Percentiles rank a stretch among this genome's conserved stretches.
phyloP scores from a whole-genome alignment of 2,113 vertebrate genomes.

The Morone chrysops region DNA sequence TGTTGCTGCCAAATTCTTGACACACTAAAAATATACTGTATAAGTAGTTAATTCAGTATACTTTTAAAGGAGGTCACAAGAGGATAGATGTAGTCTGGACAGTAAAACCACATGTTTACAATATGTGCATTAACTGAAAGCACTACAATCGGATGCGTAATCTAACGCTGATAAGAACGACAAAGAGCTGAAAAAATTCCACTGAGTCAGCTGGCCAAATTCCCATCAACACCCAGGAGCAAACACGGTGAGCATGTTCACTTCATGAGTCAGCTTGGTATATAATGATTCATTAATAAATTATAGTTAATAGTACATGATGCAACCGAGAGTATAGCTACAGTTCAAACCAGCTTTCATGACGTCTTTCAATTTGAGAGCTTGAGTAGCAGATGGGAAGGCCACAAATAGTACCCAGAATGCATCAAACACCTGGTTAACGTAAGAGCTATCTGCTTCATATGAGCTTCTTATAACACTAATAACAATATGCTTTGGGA shows the following conservation, averaged over 20 bases:
- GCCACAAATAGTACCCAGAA: not conserved
- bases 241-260: slow-evolving; percentile 25
- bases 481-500: not conserved
- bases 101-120: not conserved
- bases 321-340: not conserved
- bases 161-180: slow-evolving; percentile 37
- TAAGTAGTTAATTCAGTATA: too few relatives aligned
- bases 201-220: slow-evolving; percentile 55
- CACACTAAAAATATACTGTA: not conserved
- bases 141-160: not conserved
- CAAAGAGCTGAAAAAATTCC: slow-evolving; percentile 2
- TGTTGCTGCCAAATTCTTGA: slow-evolving; percentile 2
- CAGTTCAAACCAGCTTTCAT: not conserved
- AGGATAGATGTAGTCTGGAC: not conserved
- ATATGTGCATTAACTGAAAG: not conserved
- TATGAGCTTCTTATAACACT: slow-evolving; percentile 1
- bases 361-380: not conserved
- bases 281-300: not conserved
- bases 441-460: slow-evolving; percentile 1
- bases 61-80: not conserved
- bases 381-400: not conserved
- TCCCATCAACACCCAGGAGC: slow-evolving; percentile 35
- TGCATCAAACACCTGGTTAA: not conserved
- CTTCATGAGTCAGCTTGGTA: slow-evolving; percentile 20
- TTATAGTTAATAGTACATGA: not conserved